Conservation (phyloP, 2,113 vertebrate genomes). For the Seriola aureovittata region DNA sequence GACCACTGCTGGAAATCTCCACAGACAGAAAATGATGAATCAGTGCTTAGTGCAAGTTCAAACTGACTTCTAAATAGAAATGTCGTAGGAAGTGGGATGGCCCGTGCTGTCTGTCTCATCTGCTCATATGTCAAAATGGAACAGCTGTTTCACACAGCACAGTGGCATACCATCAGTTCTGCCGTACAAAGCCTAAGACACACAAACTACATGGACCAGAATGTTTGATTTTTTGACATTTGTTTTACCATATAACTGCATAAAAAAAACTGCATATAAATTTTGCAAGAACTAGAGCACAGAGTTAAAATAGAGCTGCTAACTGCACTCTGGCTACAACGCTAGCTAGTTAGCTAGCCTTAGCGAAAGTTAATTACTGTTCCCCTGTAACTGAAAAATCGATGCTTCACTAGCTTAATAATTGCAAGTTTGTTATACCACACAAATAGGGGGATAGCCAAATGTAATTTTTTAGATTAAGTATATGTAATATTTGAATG, state of each 20-base stretch:
- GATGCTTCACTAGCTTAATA: too few species aligned
- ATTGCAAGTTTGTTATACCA: background rate
- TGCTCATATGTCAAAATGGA: too few species aligned
- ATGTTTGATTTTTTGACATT: background rate
- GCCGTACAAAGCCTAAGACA: background rate
- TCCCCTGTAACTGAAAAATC: too few species aligned
- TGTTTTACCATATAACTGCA: background rate
- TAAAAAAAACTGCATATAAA: background rate
- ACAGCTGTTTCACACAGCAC: background rate
- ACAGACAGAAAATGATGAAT: slow-evolving; percentile 23
- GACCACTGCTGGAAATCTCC: background rate
- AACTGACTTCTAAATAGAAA: background rate
- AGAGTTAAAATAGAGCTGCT: too few species aligned
- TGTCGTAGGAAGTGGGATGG: too few species aligned
- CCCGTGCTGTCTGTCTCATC: background rate
- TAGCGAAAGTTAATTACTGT: too few species aligned
- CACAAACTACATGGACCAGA: background rate
- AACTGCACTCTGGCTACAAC: too few species aligned
- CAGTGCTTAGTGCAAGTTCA: background rate
- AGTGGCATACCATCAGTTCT: background rate
- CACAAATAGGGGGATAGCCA: background rate
- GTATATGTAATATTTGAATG: background rate
- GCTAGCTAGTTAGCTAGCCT: too few species aligned
- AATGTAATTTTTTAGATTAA: background rate
- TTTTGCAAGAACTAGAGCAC: too few species aligned